phyloP scores from a whole-genome alignment of 2,113 vertebrate species.

The Thalassoma bifasciatum region DNA sequence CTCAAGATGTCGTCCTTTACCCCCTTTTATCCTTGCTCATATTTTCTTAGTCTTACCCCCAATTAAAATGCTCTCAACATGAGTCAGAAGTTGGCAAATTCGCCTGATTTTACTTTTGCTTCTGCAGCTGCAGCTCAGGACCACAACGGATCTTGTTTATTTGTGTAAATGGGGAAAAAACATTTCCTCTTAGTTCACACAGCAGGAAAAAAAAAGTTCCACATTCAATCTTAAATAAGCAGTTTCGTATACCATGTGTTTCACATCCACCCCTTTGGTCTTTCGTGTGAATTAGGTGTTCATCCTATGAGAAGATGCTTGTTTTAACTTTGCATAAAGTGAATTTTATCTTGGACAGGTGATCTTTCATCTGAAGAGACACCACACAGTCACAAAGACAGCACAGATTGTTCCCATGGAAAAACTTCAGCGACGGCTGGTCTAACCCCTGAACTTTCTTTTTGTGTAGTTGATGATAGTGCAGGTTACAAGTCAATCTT shows the following conservation, averaged over 20 bases:
- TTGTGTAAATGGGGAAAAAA: slow-evolving; percentile 25
- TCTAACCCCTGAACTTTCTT: no score
- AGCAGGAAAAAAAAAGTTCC: neutral
- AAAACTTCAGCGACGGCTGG: no score
- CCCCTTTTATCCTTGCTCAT: neutral
- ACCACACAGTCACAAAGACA: no score
- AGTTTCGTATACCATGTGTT: no score
- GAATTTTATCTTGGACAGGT: neutral
- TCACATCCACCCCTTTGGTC: no score
- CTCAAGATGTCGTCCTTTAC: neutral
- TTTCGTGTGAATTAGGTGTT: no score
- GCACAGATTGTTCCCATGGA: no score
- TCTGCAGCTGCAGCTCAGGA: slow-evolving; percentile 24
- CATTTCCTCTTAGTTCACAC: slow-evolving; percentile 25
- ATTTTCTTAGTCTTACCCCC: neutral
- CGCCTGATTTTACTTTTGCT: slow-evolving; percentile 12
- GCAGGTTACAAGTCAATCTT: no score
- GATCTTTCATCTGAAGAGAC: no score
- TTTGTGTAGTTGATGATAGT: no score
- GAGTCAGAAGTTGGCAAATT: slow-evolving; percentile 16
- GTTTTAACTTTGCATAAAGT: neutral
- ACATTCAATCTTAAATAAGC: slow-evolving; percentile 1
- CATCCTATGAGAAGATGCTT: no score
- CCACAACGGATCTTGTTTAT: slow-evolving; percentile 32
- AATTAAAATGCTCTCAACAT: neutral